Conservation (phyloP, 2,797 vertebrate species). For the Sebastes alutus region DNA sequence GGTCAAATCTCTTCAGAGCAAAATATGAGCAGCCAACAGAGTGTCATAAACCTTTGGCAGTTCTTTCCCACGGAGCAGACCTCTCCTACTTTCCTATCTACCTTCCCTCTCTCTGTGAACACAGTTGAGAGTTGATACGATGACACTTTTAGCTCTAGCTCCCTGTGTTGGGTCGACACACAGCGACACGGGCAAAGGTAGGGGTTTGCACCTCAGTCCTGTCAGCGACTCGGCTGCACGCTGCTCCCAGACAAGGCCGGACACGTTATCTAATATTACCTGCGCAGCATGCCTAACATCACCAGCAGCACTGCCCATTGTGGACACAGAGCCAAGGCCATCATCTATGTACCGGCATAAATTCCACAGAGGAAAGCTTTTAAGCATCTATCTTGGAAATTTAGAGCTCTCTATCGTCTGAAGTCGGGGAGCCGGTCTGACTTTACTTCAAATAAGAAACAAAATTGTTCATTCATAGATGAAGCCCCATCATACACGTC, state of each 20-base stretch:
- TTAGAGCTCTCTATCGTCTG: neutral
- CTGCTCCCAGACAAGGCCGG: slow-evolving; percentile 26
- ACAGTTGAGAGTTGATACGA: slow-evolving; percentile 44
- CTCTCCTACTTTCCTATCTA: slow-evolving; percentile 8
- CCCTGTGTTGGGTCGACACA: slow-evolving; percentile 50
- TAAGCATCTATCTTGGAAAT: neutral
- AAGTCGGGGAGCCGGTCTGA: neutral
- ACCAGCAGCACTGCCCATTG: neutral
- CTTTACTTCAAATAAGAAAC: neutral
- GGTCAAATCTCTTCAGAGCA: slow-evolving; percentile 27
- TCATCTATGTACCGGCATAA: neutral
- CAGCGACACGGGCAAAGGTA: slow-evolving; percentile 21
- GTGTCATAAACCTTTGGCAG: slow-evolving; percentile 32
- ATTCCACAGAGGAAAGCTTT: neutral
- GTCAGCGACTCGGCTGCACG: slow-evolving; percentile 44
- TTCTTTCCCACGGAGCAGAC: slow-evolving; percentile 23
- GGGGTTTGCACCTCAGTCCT: slow-evolving; percentile 37
- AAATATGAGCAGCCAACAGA: slow-evolving; percentile 39
- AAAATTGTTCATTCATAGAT: neutral
- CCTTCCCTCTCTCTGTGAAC: slow-evolving; percentile 21
- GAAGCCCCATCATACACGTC: neutral
- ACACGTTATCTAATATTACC: slow-evolving; percentile 21
- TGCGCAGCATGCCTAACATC: slow-evolving; percentile 6
- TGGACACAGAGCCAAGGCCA: neutral
- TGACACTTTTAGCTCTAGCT: slow-evolving; percentile 39